Conservation (phyloP, 2,113 vertebrate species). For the Vulpes lagopus region DNA sequence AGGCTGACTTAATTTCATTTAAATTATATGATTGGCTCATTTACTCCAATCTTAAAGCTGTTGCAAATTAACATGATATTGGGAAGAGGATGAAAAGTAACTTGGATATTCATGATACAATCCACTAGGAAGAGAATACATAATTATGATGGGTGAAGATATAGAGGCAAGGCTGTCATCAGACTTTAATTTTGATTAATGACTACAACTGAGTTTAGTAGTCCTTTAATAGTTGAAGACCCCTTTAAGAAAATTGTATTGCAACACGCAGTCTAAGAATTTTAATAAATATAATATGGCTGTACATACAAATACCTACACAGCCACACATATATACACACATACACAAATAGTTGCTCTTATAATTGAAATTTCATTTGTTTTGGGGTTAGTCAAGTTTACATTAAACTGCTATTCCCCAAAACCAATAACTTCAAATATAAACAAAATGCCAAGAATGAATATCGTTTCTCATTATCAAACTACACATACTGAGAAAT, state of each 20-base stretch:
- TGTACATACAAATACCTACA: slow-evolving; percentile 57
- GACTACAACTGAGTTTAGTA: slow-evolving; percentile 23
- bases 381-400: slow-evolving; percentile 67
- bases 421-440: slow-evolving; percentile 51
- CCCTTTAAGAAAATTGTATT: slow-evolving; percentile 52
- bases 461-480: background rate
- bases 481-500: slow-evolving; percentile 40
- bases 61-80: slow-evolving; percentile 65
- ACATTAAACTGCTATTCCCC: slow-evolving; percentile 36
- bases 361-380: slow-evolving; percentile 58
- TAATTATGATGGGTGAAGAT: slow-evolving; percentile 58
- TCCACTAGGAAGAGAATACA: slow-evolving; percentile 34
- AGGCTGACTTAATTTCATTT: slow-evolving; percentile 55
- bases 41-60: slow-evolving; percentile 68
- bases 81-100: slow-evolving; percentile 45
- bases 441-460: background rate
- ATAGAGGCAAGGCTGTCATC: slow-evolving; percentile 38
- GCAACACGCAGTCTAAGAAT: slow-evolving; percentile 72
- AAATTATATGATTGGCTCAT: slow-evolving; percentile 54
- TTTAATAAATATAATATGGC: slow-evolving; percentile 81
- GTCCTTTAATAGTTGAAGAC: slow-evolving; percentile 60
- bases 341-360: slow-evolving; percentile 63
- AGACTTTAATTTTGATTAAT: slow-evolving; percentile 62
- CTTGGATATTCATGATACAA: background rate
- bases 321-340: slow-evolving; percentile 71